Conservation (phyloP, 2,797 vertebrate genomes). For the Neoniphon sammara region DNA sequence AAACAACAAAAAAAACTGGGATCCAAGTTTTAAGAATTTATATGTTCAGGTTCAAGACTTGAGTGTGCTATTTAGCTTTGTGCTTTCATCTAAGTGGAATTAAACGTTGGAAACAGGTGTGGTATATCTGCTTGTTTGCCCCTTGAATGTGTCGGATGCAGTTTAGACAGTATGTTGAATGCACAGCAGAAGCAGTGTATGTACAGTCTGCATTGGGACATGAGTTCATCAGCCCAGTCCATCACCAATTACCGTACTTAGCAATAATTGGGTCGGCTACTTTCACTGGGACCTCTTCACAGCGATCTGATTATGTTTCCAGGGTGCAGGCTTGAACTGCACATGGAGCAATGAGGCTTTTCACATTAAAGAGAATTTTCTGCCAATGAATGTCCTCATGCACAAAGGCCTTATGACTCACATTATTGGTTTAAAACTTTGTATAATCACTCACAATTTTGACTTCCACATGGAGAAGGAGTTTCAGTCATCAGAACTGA, state of each 20-base stretch:
- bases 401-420: background rate
- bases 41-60: conserved; percentile 87
- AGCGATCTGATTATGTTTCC: background rate
- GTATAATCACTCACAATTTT: background rate
- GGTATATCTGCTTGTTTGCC: conserved; percentile 17
- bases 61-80: conserved; percentile 92
- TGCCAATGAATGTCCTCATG: background rate
- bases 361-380: background rate
- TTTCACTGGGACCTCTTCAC: background rate
- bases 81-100: conserved; percentile 99
- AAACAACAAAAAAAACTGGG: conserved; percentile 33
- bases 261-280: background rate
- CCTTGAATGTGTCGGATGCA: background rate
- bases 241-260: background rate
- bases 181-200: background rate
- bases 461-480: background rate
- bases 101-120: conserved; percentile 81
- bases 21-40: conserved; percentile 52
- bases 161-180: too few species aligned
- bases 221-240: background rate
- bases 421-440: background rate
- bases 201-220: background rate
- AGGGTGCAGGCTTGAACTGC: conserved; percentile 2
- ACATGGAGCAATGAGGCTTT: background rate
- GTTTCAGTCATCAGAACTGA: too few species aligned